phyloP scores from a whole-genome alignment of 2,888 invertebrate species.

The Lucinisca nassula region DNA sequence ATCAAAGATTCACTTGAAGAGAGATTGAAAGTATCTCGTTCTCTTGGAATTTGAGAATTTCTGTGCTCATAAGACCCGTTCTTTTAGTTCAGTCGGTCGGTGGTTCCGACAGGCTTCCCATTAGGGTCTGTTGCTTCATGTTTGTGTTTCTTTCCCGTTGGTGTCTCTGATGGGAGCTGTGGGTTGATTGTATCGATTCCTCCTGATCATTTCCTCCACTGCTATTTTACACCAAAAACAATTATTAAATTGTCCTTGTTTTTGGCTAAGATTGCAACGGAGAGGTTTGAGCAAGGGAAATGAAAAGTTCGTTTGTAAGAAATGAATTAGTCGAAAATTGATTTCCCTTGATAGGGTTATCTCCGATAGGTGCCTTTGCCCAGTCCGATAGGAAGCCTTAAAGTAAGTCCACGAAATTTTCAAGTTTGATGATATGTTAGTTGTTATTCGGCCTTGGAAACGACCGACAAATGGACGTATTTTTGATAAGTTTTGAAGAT shows the following conservation, averaged over 20 bases:
- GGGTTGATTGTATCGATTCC: too few species aligned
- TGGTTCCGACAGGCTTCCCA: constrained; percentile 6
- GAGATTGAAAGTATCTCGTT: constrained; percentile 25
- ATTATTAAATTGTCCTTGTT: background rate
- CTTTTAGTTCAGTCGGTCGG: constrained; percentile 2
- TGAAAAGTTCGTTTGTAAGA: background rate
- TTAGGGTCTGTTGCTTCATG: too few species aligned
- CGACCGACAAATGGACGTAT: background rate
- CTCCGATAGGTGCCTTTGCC: background rate
- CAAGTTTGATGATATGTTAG: background rate
- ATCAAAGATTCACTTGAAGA: constrained; percentile 34
- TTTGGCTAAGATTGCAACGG: background rate
- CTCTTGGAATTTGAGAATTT: constrained; percentile 26
- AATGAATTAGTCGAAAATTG: background rate
- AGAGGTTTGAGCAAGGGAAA: background rate
- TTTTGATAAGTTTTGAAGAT: too few species aligned
- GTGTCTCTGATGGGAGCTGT: too few species aligned
- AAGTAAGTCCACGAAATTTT: background rate
- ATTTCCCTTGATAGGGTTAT: background rate
- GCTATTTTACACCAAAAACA: background rate
- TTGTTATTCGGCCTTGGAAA: background rate
- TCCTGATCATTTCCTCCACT: too few species aligned
- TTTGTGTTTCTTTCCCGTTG: too few species aligned
- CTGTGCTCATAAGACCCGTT: background rate
- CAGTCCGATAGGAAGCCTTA: too few species aligned